phyloP scores from a whole-genome alignment of 2,113 vertebrate genomes.

The Ifrita kowaldi region DNA sequence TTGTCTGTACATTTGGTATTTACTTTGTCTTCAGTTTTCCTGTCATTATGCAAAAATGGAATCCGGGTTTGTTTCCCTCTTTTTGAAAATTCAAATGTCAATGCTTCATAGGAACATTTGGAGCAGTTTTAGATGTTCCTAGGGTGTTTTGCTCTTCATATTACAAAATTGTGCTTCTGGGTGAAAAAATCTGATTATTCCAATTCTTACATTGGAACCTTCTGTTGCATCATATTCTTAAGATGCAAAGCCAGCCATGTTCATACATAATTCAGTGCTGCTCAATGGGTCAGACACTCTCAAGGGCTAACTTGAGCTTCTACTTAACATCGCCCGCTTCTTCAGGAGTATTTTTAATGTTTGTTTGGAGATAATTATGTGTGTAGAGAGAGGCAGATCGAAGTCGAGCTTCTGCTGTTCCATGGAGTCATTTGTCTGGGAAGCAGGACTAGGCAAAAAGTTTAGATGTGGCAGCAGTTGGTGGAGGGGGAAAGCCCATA shows the following conservation, averaged over 20 bases:
- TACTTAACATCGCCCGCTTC: background rate
- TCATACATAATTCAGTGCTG: background rate
- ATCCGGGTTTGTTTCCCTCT: background rate
- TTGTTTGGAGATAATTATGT: conserved; percentile 24
- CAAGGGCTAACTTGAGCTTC: background rate
- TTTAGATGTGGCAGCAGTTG: background rate
- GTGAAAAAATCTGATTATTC: background rate
- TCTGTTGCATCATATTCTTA: conserved; percentile 2
- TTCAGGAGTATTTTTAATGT: conserved; percentile 24
- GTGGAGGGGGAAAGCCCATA: fast-evolving
- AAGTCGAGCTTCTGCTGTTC: background rate
- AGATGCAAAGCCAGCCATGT: background rate
- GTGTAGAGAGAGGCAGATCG: background rate
- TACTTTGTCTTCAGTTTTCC: background rate
- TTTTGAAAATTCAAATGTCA: background rate
- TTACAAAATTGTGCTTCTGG: background rate
- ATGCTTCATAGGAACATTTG: background rate
- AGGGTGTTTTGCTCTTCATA: background rate
- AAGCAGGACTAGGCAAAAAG: background rate
- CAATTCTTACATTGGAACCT: background rate
- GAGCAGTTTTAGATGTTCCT: background rate
- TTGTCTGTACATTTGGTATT: background rate
- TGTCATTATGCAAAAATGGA: background rate
- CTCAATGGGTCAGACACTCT: background rate
- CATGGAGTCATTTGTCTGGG: background rate